Evolutionary conservation across 2,797 vertebrate genomes (phyloP), one percentile per base, ranked within the genome.

Genomic region (Acomys russatus): DNA sequence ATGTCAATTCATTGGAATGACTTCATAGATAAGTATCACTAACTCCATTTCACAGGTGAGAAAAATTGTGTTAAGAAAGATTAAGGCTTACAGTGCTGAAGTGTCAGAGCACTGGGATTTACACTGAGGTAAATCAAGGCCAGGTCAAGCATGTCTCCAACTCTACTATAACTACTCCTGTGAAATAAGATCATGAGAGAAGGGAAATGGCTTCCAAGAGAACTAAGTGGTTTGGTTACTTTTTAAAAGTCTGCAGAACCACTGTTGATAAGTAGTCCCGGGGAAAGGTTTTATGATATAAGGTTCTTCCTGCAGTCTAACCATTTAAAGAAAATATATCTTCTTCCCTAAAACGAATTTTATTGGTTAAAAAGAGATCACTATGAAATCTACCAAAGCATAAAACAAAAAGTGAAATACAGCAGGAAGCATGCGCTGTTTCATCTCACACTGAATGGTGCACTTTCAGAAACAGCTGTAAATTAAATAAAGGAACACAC

Each of bases 321-420:
- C 61, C 49, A 3, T 95, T 96, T 93, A 90, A 88, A 94, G 84
- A 91, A 95, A 95, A 93, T 51, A 49, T 90, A 84, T 79, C 77
- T 77, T 93, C 51, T 95, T 95, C 56, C 54, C 77, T 93, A 68
- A 97, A 96, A 93, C 85, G 96, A 85, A 91, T 93, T 97, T 86
- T 96, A 49, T 82, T 96, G 84, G 88, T 96, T 97, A 95, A 92
- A 94, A 88, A 96, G 77, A 95, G 68, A 96, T 94, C 88, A 76
- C 83, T 10, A 70, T 92, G 93, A 95, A 93, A 95, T 95, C 79
- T 91, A 92, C 79, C 79, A 88, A 92, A 96, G 77, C 71, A 87
- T 96, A 82, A 93, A 91, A 94, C 82, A 96, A 96, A 97, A 94
- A 91, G 73, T 96, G 93, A 95, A 94, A 93, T 87, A 92, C 44